Base-by-base conservation (phyloP, 2,888 invertebrate genomes). In the Empis livida region DNA sequence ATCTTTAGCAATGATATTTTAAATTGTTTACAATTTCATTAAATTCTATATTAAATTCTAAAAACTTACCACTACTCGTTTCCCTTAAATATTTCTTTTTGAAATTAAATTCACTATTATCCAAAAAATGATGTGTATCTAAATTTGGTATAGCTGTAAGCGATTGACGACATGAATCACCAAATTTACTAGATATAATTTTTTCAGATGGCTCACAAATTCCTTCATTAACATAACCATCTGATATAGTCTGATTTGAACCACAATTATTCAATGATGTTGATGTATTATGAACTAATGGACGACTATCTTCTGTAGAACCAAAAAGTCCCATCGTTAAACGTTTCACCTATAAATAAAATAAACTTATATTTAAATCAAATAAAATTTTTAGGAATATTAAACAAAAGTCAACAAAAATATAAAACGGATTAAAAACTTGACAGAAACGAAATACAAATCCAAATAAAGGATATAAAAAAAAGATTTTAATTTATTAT, bases 161-260 rank as follows among this genome's bases (percentile, higher is more conserved):
- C 17, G 67, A 65, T 49, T 67, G 67, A 8, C 65, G 61, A 43
- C 66, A 67, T 3, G 66, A 67, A 52, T 67, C 66, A 3, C 67
- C 66, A 46, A 66, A 67, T 53, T 65, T 67, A 53, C 64, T 66
- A 43, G 63, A 63, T 35, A 67, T 65, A 39, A 62, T 55, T 44
- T 58, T 59, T 49, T 76, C 76, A 27, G 23, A 27, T n/a, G 72
- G 68, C 54, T 82, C 82, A 45, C 80, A 76, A 46, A 76, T 78
- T 31, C 81, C 82, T 66, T 86, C 85, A 67, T 85, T 84, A 58
- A 84, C 81, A 68, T 85, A 85, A 43, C 82, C 83, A 42, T 80
- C 84, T 54, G 82, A 84, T 53, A 82, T 73, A 48, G 84, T 82
- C 51, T 84, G 74, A 13, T 77, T 80, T 50, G 80, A 77, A 57